A percentile compares a stretch with the other conserved stretches of the same genome.
Conservation (phyloP, 2,888 invertebrate genomes). For the Tromatobia lineatoria region DNA sequence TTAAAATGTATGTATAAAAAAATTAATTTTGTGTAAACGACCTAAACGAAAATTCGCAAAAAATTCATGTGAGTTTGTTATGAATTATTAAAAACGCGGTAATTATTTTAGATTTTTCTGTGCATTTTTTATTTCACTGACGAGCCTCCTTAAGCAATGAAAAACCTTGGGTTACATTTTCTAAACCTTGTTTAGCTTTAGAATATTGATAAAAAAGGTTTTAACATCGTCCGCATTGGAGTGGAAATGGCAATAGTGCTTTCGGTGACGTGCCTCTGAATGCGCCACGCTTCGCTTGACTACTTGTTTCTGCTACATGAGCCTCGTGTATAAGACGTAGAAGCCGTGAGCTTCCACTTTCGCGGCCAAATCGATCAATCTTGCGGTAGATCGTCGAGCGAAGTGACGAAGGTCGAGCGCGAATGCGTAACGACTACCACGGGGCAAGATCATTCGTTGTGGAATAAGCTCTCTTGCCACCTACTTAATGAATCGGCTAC, state of each 20-base stretch:
- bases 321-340: neutral
- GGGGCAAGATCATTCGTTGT: constrained; percentile 15
- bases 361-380: constrained; percentile 68
- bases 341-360: constrained; percentile 47
- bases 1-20: too few relatives aligned
- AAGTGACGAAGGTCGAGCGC: constrained; percentile 59
- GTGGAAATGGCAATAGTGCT: neutral
- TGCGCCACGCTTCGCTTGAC: neutral
- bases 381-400: constrained; percentile 52
- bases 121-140: too few relatives aligned
- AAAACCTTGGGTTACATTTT: neutral
- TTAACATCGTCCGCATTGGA: neutral
- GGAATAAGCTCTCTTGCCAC: constrained; percentile 46
- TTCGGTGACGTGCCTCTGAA: neutral
- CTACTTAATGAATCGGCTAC: constrained; percentile 63
- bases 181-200: too few relatives aligned
- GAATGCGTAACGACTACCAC: constrained; percentile 32
- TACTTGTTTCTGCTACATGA: neutral
- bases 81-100: too few relatives aligned
- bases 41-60: too few relatives aligned
- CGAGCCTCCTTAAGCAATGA: neutral
- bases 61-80: too few relatives aligned
- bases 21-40: too few relatives aligned
- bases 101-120: too few relatives aligned
- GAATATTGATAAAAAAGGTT: neutral